phyloP scores from a whole-genome alignment of 2,113 vertebrate genomes.

The Pachypanchax playfairii region DNA sequence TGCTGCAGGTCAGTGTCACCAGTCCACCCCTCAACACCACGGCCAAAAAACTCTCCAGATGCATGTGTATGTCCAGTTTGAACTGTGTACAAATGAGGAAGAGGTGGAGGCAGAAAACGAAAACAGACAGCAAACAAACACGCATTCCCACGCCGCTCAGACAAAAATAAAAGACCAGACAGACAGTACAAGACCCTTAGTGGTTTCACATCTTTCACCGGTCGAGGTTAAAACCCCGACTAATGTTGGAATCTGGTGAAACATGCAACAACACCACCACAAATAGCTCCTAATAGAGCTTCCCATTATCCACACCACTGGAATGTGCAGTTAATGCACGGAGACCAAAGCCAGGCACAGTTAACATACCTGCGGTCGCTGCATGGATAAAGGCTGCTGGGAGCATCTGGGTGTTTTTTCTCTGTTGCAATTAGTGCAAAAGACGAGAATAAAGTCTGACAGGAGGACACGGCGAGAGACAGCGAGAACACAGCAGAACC shows the following conservation, averaged over 20 bases:
- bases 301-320: conserved; percentile 70
- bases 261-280: conserved; percentile 64
- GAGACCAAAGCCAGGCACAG: conserved; percentile 67
- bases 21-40: conserved; percentile 45
- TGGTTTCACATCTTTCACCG: conserved; percentile 30
- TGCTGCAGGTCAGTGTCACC: conserved; percentile 63
- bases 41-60: conserved; percentile 29
- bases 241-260: conserved; percentile 72
- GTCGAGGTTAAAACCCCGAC: conserved; percentile 47
- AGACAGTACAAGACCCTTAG: conserved; percentile 33
- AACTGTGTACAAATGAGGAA: not conserved
- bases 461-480: conserved; percentile 40
- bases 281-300: conserved; percentile 71
- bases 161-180: conserved; percentile 41
- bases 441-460: conserved; percentile 35
- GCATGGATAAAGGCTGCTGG: conserved; percentile 56
- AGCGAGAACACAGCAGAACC: conserved; percentile 11
- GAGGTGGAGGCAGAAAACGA: conserved; percentile 1
- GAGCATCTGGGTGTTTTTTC: conserved; percentile 54
- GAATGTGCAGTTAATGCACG: conserved; percentile 74
- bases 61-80: not conserved
- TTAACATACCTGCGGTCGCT: conserved; percentile 74
- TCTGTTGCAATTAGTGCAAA: conserved; percentile 56
- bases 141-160: conserved; percentile 5
- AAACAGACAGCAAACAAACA: conserved; percentile 44